A percentile compares a stretch with the other conserved stretches of the same genome.
These are phyloP conservation scores for Listronotus bonariensis DNA, from an alignment of 1,140 invertebrate species.

Conservation along the genomic window DNA sequence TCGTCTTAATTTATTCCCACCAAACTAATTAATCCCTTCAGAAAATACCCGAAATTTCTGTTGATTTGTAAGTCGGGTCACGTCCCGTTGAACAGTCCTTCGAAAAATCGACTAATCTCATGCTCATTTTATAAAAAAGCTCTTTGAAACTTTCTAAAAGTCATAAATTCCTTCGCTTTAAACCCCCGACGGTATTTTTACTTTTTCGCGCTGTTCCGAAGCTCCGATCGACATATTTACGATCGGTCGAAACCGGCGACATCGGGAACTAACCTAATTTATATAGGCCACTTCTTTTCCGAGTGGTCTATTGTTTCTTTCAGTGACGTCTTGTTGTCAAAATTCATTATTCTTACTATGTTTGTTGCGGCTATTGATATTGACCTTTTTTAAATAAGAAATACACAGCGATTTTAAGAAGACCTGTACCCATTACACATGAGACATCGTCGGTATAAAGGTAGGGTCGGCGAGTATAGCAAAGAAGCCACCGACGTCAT, in stretches of 20 bases:
- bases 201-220: conserved; percentile 20
- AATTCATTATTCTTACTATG: neutral
- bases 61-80: conserved; percentile 1
- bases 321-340: neutral
- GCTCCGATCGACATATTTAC: conserved; percentile 17
- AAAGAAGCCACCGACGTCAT: no score
- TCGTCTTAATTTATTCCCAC: no score
- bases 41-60: neutral
- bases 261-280: conserved; percentile 26
- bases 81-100: conserved; percentile 12
- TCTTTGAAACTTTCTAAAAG: conserved; percentile 16
- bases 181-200: conserved; percentile 19
- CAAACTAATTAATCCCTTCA: neutral
- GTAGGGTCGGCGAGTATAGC: no score
- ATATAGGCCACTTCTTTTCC: conserved; percentile 15
- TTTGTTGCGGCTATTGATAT: no score
- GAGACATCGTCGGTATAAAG: no score
- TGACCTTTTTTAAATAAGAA: no score
- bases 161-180: conserved; percentile 21
- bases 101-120: conserved; percentile 20
- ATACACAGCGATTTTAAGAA: no score
- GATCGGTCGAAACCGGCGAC: conserved; percentile 11
- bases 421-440: no score
- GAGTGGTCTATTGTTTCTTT: conserved; percentile 4
- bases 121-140: conserved; percentile 12